Percentiles rank a stretch among this genome's conserved stretches.
Conservation (phyloP, 1,140 invertebrate genomes). For the Bombus cullumanus region DNA sequence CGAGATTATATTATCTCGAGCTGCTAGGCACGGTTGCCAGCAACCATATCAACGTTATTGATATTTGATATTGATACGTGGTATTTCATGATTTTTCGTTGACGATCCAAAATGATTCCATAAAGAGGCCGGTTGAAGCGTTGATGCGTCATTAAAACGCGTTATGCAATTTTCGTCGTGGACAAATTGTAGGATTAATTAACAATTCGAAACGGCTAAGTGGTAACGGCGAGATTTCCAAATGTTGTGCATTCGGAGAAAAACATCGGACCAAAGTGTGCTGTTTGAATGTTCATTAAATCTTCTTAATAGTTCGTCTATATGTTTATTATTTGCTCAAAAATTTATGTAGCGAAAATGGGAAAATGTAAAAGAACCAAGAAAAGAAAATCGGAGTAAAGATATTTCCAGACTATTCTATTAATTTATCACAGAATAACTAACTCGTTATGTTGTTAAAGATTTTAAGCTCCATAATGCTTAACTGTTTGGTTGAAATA, state of each 20-base stretch:
- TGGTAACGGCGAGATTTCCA: too few relatives aligned
- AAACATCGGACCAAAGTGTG: not conserved
- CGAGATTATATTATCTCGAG: constrained; percentile 8
- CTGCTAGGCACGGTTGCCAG: too few relatives aligned
- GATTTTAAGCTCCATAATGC: too few relatives aligned
- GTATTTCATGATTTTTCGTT: not conserved
- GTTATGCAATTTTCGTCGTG: not conserved
- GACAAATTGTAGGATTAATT: not conserved
- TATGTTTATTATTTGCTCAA: not conserved
- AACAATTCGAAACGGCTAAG: not conserved
- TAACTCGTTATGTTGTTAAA: too few relatives aligned
- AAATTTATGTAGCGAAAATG: not conserved
- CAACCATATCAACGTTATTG: not conserved
- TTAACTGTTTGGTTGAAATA: too few relatives aligned
- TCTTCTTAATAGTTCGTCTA: not conserved
- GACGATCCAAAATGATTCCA: not conserved
- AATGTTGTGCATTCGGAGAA: not conserved
- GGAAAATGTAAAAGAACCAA: too few relatives aligned
- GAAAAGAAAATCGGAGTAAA: too few relatives aligned
- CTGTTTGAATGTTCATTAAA: not conserved
- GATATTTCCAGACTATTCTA: too few relatives aligned
- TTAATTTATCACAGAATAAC: too few relatives aligned
- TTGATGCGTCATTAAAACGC: constrained; percentile 3
- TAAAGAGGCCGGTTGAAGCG: not conserved
- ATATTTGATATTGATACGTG: too few relatives aligned